Evolutionary conservation across 1,140 invertebrate genomes (phyloP), one percentile per base, ranked within the genome.

Genomic region (Vanessa atalanta): DNA sequence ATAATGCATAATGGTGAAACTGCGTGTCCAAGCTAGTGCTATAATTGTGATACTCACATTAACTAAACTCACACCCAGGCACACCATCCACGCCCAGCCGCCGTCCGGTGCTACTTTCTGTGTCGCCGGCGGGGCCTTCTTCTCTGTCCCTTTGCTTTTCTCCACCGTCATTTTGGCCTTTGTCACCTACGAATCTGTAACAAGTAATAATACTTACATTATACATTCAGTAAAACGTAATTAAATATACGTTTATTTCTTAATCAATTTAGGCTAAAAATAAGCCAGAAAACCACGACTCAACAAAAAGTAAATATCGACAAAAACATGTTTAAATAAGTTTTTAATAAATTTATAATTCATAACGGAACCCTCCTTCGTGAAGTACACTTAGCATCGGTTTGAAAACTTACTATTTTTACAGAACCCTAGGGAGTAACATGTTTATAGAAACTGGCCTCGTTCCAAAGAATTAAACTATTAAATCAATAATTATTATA

Each of bases 81-180:
- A 96, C 51, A 96, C 96, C 87, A 96, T 94, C 96, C 96, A 97
- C 47, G 96, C 96, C 96, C 96, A 97, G 60, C 96, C 96, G 16
- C 96, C 95, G 82, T 96, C 95, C 20, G 95, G 95, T 43, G 95
- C 94, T 68, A 95, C 94, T 83, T 95, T 94, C 83, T 93, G 94
- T 9, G 89, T 93, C 26, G 85, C 81, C 66, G 84, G 88, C 70
- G 84, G 85, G 79, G 66, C 47, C 51, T 69, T 79, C 66, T 78
- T 76, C 23, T 74, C 75, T 23, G 75, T 74, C 66, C 89, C 90
- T 89, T 92, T 92, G 65, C 82, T 90, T 76, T 90, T 91, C 85
- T 91, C 90, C 75, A 85, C 88, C 79, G 88, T 92, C 90, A 91
- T 92, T 77, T 87, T 88, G 85, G 81, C 87, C 85, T 85, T 86